Evolutionary conservation across 2,797 vertebrate species (phyloP).

Genomic region (Sciurus carolinensis): DNA sequence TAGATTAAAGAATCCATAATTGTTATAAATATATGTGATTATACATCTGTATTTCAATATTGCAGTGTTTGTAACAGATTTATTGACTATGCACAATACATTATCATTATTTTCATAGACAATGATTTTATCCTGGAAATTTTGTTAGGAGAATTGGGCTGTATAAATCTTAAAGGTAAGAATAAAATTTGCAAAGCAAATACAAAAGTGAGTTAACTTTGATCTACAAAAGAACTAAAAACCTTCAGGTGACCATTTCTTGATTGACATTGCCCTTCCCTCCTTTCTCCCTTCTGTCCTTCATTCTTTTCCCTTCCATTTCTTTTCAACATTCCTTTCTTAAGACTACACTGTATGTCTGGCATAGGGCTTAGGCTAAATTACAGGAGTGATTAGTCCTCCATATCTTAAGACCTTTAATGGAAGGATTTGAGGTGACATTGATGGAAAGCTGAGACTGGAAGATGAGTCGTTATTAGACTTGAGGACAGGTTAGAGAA

Average conservation of each 20-base stretch:
- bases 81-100: background rate
- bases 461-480: background rate
- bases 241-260: background rate
- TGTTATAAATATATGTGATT: background rate
- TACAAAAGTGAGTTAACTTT: background rate
- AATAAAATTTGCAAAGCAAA: conserved; percentile 37
- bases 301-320: background rate
- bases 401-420: background rate
- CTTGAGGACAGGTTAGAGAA: background rate
- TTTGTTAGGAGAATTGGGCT: background rate
- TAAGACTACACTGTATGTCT: background rate
- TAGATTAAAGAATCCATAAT: background rate
- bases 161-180: background rate
- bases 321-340: background rate
- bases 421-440: background rate
- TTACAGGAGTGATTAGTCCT: background rate
- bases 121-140: conserved; percentile 1
- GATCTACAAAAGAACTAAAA: background rate
- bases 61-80: background rate
- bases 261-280: background rate
- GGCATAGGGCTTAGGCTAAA: background rate
- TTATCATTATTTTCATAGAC: background rate
- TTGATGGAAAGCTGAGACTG: background rate
- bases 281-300: no score
- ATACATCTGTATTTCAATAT: background rate